Evolutionary conservation across 2,888 invertebrate species (phyloP), one percentile per base, ranked within the genome.

Genomic region (Machimus rusticus): DNA sequence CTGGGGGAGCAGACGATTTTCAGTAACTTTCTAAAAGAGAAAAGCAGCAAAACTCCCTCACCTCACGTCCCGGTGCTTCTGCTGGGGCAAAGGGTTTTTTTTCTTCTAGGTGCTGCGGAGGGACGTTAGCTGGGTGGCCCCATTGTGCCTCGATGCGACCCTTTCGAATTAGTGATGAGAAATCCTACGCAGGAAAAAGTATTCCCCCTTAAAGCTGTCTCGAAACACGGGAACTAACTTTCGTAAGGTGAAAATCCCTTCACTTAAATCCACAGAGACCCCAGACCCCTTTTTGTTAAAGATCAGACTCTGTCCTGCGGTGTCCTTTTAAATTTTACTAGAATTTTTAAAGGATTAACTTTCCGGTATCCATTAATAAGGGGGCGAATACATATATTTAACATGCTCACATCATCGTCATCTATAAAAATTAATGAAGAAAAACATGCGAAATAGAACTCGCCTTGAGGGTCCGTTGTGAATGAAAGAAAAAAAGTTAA

Each of bases 1-100:
- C 37, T n/a, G 76, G 76, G 39, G 76, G 34, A 37, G 76, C 76
- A 28, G 37, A 39, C n/a, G 76, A 76, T 37, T 39, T 37, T 76
- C 76, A 34, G 19, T 37, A 76, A 76, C 76, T 76, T 76, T 76
- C 76, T 76, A 76, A 76, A 76, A 76, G 76, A 76, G 76, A 76
- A 76, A 76, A 37, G 76, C 74, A 55, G 5, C 28, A 12, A 12
- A 66, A 23, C 66, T 66, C 66, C 66, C 66, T 66, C 66, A 66
- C 66, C 23, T 8, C 9, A 23, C 12, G 8, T 66, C 8, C 12
- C 4, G 19, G 66, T 23, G 66, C 8, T 9, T 19, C 28, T 28
- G 66, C 23, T 66, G 3, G 28, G 14, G 28, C 66, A 19, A 66
- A 66, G 66, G 66, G 28, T 19, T 46, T 51, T 46, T 46, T 51